Percentiles rank a stretch among this genome's conserved stretches.
These are phyloP conservation scores for Glomeris maerens DNA, from an alignment of 1,140 invertebrate genomes.

Conservation along the genomic window DNA sequence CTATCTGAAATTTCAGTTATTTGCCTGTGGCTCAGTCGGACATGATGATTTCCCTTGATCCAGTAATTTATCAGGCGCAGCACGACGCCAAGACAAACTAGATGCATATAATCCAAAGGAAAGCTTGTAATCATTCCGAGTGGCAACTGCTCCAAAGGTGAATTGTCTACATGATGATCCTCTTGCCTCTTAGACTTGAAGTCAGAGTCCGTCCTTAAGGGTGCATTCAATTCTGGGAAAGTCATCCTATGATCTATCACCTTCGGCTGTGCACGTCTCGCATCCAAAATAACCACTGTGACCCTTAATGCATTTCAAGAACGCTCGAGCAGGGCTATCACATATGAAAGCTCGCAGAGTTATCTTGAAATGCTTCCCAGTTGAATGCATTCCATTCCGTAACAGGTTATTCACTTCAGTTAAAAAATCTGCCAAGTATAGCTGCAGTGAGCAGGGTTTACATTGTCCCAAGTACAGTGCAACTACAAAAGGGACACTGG, in stretches of 20 bases:
- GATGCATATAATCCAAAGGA: constrained; percentile 27
- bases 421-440: constrained; percentile 23
- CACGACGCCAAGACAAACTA: constrained; percentile 23
- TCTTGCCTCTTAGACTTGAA: constrained; percentile 20
- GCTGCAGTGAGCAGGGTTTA: constrained; percentile 22
- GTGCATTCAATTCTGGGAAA: constrained; percentile 19
- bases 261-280: constrained; percentile 25
- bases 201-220: constrained; percentile 20
- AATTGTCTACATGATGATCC: constrained; percentile 13
- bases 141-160: constrained; percentile 7
- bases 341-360: constrained; percentile 24
- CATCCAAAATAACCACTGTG: constrained; percentile 28
- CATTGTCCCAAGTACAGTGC: constrained; percentile 22
- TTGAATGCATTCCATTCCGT: constrained; percentile 17
- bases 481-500: constrained; percentile 16
- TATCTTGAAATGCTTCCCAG: constrained; percentile 15
- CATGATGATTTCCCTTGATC: constrained; percentile 16
- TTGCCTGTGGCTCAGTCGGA: background rate
- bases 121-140: constrained; percentile 22
- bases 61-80: constrained; percentile 24
- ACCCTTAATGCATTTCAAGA: constrained; percentile 25
- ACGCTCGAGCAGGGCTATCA: constrained; percentile 30
- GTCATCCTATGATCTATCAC: constrained; percentile 17
- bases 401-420: constrained; percentile 20
- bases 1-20: constrained; percentile 16